Base-by-base conservation (phyloP, 2,888 invertebrate genomes). In the Tetramorium bicarinatum region DNA sequence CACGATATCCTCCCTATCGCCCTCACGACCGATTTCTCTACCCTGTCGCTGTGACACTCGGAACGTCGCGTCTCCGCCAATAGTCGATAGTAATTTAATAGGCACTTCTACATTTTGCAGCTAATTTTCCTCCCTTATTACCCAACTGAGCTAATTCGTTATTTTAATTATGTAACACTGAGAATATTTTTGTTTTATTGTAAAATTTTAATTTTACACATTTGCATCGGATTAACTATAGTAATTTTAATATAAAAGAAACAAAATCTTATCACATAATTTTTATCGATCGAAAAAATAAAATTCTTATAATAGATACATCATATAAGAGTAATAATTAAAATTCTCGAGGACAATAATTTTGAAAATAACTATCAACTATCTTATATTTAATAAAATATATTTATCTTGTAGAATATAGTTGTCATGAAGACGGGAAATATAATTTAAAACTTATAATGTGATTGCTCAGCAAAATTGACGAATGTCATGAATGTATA, bases 1-100 rank as follows among this genome's bases (percentile, higher is more conserved):
- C 87, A 79, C 88, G 83, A 88, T 89, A 86, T 89, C 84, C 79
- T 79, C 64, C 49, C 77, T 71, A 47, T 72, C 76, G 49, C 52
- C 62, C 34, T 61, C 49, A n/a, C 47, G 79, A 34, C 72, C 69
- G 61, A 81, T 34, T 77, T 64, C 83, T 56, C 34, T 75, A 21
- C 62, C 82, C 79, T 84, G 83, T 64, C 69, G 47, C 77, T 61
- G 83, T 86, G 77, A 83, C 88, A 71, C 86, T 21, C 44, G 82
- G 69, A 74, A 88, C 79, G 75, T 85, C 83, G 15, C 71, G 54
- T 89, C 83, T 82, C 85, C 72, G 66, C 56, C 49, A 41, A 38
- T 25, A 88, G 88, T 87, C 89, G 91, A 92, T 91, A 88, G 87
- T 91, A 87, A 91, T 91, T 90, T 90, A 90, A 91, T 86, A 83